Base-by-base conservation (phyloP, 2,113 vertebrate species). In the Sorex fumeus region DNA sequence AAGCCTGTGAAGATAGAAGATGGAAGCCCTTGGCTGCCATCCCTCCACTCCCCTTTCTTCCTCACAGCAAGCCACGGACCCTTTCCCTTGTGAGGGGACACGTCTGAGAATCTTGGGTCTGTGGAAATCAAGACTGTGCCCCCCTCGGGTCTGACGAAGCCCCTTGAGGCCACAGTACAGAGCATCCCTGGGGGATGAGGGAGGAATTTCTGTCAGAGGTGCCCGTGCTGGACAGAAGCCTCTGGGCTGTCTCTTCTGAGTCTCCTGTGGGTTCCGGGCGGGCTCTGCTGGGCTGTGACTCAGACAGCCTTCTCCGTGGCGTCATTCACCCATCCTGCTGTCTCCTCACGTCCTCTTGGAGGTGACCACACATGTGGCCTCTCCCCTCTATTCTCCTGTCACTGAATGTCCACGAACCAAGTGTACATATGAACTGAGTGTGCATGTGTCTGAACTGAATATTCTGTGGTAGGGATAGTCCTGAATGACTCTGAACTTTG, bases 251-350 rank as follows among this genome's bases (percentile, higher is more conserved):
- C 69, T 43, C 36, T 12, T 62, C 53, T 64, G 40, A 53, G 60
- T 0, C 19, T 16, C 43, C 57, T 16, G 27, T 69, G 11, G 19
- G 23, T 60, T 23, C 88, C 7, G 32, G 2, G 40, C 53, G n/a
- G 18, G 30, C 72, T 87, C 5, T 0, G 30, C 3, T 0, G 4
- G 28, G 62, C 34, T 0, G 0, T 18, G 11, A 78, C 40, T 3
- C 12, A 8, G 45, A 6, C 25, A 75, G 23, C 36, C 25, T 1
- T 0, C 0, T 85, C 28, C 62, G 8, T 18, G 28, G n/a, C 27
- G 5, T 21, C 3, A 15, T 47, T 45, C 13, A 11, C 34, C 62
- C 3, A 3, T 18, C n/a, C 70, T 25, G 1, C n/a, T 18, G 1
- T 32, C 36, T 69, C 47, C 43, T 10, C 12, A 2, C 0, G 2